A percentile compares a stretch with the other conserved stretches of the same genome.
These are phyloP conservation scores for Tetramorium simillimum DNA, from an alignment of 1,140 invertebrate species.

Conservation along the genomic window DNA sequence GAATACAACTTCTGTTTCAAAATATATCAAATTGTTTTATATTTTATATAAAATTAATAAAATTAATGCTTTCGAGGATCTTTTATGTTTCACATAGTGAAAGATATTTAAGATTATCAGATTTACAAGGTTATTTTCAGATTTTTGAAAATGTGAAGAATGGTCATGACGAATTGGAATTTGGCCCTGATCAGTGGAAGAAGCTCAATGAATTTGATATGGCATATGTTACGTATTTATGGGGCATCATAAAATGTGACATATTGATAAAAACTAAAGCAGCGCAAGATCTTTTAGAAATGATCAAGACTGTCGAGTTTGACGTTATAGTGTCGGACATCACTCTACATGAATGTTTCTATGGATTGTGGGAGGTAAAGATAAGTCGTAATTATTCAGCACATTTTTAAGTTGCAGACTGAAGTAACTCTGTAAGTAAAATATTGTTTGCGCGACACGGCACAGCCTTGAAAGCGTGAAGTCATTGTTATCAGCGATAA, in stretches of 20 bases:
- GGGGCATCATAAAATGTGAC: not conserved
- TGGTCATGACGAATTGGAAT: not conserved
- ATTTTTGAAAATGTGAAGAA: not conserved
- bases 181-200: not conserved
- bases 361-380: slow-evolving; percentile 43
- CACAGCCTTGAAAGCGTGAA: not conserved
- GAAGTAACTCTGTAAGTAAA: not conserved
- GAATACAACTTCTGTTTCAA: not conserved
- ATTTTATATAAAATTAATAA: no score
- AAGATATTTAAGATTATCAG: no score
- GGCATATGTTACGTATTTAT: not conserved
- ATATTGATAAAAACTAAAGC: slow-evolving; percentile 1
- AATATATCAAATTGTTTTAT: not conserved
- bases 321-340: slow-evolving; percentile 49
- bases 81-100: no score
- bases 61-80: no score
- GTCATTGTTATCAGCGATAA: not conserved
- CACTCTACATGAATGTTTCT: slow-evolving; percentile 6
- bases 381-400: not conserved
- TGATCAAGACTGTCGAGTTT: slow-evolving; percentile 32
- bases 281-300: slow-evolving; percentile 18
- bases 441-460: not conserved
- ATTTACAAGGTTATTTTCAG: not conserved
- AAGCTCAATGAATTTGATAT: not conserved
- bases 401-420: not conserved